Conservation (phyloP, 2,113 vertebrate genomes). For the Edolisoma coerulescens region DNA sequence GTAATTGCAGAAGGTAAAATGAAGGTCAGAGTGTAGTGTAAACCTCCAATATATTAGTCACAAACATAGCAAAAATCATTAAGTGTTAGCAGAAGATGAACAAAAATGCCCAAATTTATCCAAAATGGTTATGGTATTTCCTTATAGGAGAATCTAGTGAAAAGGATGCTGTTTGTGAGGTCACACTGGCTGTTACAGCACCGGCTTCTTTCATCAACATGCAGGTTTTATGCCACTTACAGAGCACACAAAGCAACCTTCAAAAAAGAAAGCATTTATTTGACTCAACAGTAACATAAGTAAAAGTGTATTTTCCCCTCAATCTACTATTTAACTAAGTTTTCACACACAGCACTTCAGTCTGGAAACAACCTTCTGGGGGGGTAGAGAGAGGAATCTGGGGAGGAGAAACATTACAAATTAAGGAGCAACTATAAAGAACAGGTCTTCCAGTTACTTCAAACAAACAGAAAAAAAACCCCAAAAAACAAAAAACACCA, state of each 20-base stretch:
- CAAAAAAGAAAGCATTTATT: neutral
- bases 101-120: neutral
- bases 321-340: neutral
- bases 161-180: neutral
- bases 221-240: neutral
- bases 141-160: neutral
- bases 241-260: neutral
- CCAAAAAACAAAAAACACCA: neutral
- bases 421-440: neutral
- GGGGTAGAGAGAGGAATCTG: neutral
- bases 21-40: neutral
- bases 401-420: neutral
- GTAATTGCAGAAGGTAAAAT: neutral
- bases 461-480: neutral
- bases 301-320: neutral
- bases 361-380: neutral
- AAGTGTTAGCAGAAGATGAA: neutral
- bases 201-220: neutral
- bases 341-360: neutral
- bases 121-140: neutral
- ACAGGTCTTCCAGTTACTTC: neutral
- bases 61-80: neutral
- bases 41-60: neutral
- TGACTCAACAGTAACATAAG: neutral
- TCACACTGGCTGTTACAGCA: neutral